Conservation (phyloP, 2,888 invertebrate species). For the Gymnoscelis rufifasciata region DNA sequence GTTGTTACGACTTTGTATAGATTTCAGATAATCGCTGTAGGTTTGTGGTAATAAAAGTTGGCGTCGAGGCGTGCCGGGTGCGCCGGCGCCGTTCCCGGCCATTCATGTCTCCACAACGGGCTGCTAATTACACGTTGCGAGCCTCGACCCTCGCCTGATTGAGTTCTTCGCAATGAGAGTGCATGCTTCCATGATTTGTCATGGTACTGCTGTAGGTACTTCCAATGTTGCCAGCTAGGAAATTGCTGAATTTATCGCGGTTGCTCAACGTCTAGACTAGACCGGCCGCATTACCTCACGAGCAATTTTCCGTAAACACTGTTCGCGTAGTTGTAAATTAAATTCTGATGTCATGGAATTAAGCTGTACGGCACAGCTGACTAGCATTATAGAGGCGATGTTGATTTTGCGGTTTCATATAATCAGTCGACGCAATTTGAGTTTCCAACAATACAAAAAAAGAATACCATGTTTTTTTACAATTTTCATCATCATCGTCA, state of each 20-base stretch:
- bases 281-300: conserved; percentile 20
- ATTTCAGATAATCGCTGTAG: conserved; percentile 22
- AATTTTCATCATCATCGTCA: too few species aligned
- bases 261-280: conserved; percentile 23
- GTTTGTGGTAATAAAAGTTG: conserved; percentile 36
- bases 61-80: conserved; percentile 43
- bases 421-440: conserved; percentile 29
- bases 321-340: conserved; percentile 54
- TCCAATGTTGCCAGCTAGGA: conserved; percentile 31
- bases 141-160: conserved; percentile 56
- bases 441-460: conserved; percentile 7
- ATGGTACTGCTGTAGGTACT: conserved; percentile 14
- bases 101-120: conserved; percentile 70
- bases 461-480: too few species aligned
- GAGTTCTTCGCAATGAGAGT: conserved; percentile 58
- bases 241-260: conserved; percentile 42
- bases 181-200: conserved; percentile 29
- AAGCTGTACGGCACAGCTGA: conserved; percentile 45
- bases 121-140: conserved; percentile 61
- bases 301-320: conserved; percentile 55
- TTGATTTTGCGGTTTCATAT: conserved; percentile 38
- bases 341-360: conserved; percentile 61
- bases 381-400: conserved; percentile 35
- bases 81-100: conserved; percentile 44
- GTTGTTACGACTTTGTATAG: conserved; percentile 20